A percentile compares a stretch with the other conserved stretches of the same genome.
phyloP scores from a whole-genome alignment of 2,888 invertebrate species.

The Drosophila aldrichi region DNA sequence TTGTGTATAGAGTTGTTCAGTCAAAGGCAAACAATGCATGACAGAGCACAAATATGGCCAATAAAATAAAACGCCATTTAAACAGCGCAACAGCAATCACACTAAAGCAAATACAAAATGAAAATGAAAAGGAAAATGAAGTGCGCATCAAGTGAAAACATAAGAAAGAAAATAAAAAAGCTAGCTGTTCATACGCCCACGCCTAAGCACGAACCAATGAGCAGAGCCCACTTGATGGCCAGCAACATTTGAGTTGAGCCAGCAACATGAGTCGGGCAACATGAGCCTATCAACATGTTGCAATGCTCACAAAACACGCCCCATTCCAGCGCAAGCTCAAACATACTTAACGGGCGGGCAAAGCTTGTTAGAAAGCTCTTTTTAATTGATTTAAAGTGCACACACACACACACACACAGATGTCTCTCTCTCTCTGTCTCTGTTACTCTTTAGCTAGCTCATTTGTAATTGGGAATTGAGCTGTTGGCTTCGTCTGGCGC shows the following conservation, averaged over 20 bases:
- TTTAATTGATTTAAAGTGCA: slow-evolving; percentile 63
- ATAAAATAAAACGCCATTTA: slow-evolving; percentile 79
- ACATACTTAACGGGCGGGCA: slow-evolving; percentile 20
- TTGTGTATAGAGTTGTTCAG: slow-evolving; percentile 50
- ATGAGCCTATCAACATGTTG: slow-evolving; percentile 64
- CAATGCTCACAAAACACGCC: slow-evolving; percentile 59
- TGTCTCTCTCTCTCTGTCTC: slow-evolving; percentile 14
- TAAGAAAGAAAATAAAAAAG: slow-evolving; percentile 31
- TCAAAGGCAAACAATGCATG: slow-evolving; percentile 75
- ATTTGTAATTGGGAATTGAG: slow-evolving; percentile 42
- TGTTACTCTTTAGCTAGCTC: slow-evolving; percentile 9
- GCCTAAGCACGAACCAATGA: slow-evolving; percentile 58
- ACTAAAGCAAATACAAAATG: slow-evolving; percentile 6
- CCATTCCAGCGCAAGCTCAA: slow-evolving; percentile 35
- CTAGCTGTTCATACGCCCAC: slow-evolving; percentile 65
- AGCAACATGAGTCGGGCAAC: slow-evolving; percentile 69
- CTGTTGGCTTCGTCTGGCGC: slow-evolving; percentile 63
- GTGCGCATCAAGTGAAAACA: slow-evolving; percentile 48
- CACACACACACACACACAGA: neutral
- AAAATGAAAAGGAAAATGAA: slow-evolving; percentile 32
- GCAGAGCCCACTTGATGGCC: slow-evolving; percentile 52
- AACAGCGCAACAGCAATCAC: slow-evolving; percentile 35
- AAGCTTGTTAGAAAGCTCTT: slow-evolving; percentile 63
- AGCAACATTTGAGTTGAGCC: slow-evolving; percentile 18
- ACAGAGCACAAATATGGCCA: slow-evolving; percentile 79